A percentile compares a stretch with the other conserved stretches of the same genome.
Evolutionary conservation across 53 echinoderm and acorn worm species (phyloP).

Genomic region (Apostichopus leukothele): DNA sequence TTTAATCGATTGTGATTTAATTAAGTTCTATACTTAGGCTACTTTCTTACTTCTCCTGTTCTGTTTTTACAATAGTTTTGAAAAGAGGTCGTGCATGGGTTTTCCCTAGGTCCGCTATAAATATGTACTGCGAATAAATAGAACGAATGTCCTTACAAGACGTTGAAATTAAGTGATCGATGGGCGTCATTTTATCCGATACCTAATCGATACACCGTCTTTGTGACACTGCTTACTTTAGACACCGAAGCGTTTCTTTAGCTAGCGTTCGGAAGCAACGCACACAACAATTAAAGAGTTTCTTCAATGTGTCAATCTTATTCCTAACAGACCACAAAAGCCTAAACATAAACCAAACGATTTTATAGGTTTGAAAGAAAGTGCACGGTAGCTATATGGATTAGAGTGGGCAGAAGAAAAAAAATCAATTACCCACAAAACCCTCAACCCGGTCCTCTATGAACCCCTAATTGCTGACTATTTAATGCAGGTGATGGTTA

Average conservation of each 20-base stretch:
- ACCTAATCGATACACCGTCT: not conserved
- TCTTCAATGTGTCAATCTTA: not conserved
- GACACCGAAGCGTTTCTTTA: not conserved
- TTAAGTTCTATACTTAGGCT: too few species aligned
- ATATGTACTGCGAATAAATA: too few species aligned
- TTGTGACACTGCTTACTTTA: too few species aligned
- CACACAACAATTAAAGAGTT: not conserved
- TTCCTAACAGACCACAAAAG: constrained; percentile 5
- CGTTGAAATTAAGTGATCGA: not conserved
- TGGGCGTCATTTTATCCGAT: not conserved
- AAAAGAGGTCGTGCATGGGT: too few species aligned
- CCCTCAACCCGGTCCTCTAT: not conserved
- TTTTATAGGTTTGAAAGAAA: constrained; percentile 30
- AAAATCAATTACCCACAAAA: not conserved
- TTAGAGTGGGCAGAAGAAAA: constrained; percentile 20
- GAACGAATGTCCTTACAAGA: not conserved
- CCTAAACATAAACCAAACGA: constrained; percentile 12
- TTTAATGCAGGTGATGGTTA: constrained; percentile 15
- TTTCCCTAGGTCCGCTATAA: too few species aligned
- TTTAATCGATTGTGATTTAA: too few species aligned
- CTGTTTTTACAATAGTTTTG: too few species aligned
- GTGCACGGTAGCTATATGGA: constrained; percentile 3
- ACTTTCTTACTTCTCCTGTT: too few species aligned
- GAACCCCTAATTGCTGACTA: constrained; percentile 10
- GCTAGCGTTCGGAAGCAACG: not conserved